A percentile compares a stretch with the other conserved stretches of the same genome.
Evolutionary conservation across 35 echinoderm and acorn worm genomes (phyloP).

Genomic region (Heliocidaris erythrogramma): DNA sequence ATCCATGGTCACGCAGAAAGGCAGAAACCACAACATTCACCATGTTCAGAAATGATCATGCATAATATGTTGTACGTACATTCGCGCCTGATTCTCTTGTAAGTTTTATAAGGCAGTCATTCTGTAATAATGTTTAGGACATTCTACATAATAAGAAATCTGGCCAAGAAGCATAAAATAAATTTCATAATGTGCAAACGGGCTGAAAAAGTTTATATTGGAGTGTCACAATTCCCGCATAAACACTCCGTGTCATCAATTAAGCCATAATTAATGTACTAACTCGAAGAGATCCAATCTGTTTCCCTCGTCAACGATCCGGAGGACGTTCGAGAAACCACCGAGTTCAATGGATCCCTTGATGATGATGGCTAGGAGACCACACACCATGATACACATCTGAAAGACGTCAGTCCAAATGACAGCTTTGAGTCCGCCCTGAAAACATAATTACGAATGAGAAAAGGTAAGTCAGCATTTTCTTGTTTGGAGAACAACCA

Average conservation of each 20-base stretch:
- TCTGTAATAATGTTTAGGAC: too few relatives aligned
- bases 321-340: constrained; percentile 38
- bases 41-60: too few relatives aligned
- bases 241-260: neutral
- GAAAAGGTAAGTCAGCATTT: neutral
- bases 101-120: too few relatives aligned
- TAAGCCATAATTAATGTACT: neutral
- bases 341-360: constrained; percentile 52
- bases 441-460: neutral
- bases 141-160: neutral
- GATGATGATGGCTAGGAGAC: constrained; percentile 46
- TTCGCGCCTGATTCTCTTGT: too few relatives aligned
- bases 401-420: constrained; percentile 77
- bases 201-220: neutral
- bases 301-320: constrained; percentile 5
- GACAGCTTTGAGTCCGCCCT: constrained; percentile 73
- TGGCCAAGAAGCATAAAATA: neutral
- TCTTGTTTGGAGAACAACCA: neutral
- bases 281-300: constrained; percentile 40
- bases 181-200: neutral
- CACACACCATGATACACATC: constrained; percentile 38
- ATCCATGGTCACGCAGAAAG: too few relatives aligned
- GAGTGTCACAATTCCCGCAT: neutral
- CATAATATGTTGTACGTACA: too few relatives aligned
- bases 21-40: too few relatives aligned